Evolutionary conservation across 2,797 vertebrate species (phyloP).

Genomic region (Choloepus didactylus): DNA sequence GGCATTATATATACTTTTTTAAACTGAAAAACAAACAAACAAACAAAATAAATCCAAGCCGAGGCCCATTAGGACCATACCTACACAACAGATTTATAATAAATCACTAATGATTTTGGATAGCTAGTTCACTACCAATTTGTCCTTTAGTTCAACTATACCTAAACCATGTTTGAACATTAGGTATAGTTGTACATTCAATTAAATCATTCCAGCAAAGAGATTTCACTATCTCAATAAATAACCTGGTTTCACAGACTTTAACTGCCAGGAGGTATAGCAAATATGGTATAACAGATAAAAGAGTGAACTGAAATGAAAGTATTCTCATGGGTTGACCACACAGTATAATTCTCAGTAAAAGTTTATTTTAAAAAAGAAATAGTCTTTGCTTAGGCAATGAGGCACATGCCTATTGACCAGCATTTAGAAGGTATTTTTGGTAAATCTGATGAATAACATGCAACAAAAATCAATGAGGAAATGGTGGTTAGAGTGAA

Average conservation of each 20-base stretch:
- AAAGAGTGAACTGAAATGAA: neutral
- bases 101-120: neutral
- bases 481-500: neutral
- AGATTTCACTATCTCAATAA: slow-evolving; percentile 23
- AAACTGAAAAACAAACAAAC: neutral
- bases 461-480: slow-evolving; percentile 18
- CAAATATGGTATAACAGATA: neutral
- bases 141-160: neutral
- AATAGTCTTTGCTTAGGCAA: neutral
- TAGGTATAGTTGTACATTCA: neutral
- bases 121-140: neutral
- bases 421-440: neutral
- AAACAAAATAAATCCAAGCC: neutral
- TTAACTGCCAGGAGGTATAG: neutral
- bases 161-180: neutral
- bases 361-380: neutral
- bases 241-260: slow-evolving; percentile 19
- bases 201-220: slow-evolving; percentile 41
- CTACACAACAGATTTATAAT: neutral
- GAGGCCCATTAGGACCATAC: neutral
- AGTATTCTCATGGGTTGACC: neutral
- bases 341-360: neutral
- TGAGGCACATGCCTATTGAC: neutral
- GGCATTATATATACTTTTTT: neutral
- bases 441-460: neutral